phyloP scores from a whole-genome alignment of 2,888 invertebrate species.

The Dexiosoma caninum region DNA sequence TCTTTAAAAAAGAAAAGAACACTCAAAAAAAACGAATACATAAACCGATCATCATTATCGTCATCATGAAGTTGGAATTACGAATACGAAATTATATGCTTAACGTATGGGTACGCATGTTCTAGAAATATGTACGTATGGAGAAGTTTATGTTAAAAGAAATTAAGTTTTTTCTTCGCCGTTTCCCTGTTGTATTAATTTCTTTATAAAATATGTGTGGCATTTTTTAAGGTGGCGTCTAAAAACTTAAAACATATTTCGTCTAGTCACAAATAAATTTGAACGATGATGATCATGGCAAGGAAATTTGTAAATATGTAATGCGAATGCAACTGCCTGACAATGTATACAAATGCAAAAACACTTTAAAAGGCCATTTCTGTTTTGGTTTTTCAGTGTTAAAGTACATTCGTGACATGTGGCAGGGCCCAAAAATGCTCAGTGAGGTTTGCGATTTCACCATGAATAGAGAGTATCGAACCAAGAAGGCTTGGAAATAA shows the following conservation, averaged over 20 bases:
- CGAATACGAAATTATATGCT: neutral
- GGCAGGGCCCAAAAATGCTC: no score
- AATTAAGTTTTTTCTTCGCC: constrained; percentile 28
- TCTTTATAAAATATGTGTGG: constrained; percentile 29
- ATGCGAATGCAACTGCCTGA: neutral
- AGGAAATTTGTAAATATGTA: constrained; percentile 16
- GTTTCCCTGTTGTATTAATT: constrained; percentile 13
- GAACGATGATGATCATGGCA: neutral
- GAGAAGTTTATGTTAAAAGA: constrained; percentile 35
- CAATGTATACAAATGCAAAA: constrained; percentile 27
- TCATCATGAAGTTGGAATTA: constrained; percentile 6
- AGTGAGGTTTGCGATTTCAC: no score
- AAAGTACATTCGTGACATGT: no score
- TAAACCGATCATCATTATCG: constrained; percentile 5
- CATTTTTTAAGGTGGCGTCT: constrained; percentile 56
- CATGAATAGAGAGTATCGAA: no score
- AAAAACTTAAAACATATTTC: constrained; percentile 29
- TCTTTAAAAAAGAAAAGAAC: constrained; percentile 44
- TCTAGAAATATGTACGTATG: no score
- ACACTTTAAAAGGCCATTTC: neutral
- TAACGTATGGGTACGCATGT: constrained; percentile 54
- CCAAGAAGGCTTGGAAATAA: no score
- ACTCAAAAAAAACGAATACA: neutral
- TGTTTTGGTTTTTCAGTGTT: no score
- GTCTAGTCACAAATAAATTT: constrained; percentile 47